A percentile compares a stretch with the other conserved stretches of the same genome.
phyloP scores from a whole-genome alignment of 2,888 invertebrate species.

The Drosophila seclusa region DNA sequence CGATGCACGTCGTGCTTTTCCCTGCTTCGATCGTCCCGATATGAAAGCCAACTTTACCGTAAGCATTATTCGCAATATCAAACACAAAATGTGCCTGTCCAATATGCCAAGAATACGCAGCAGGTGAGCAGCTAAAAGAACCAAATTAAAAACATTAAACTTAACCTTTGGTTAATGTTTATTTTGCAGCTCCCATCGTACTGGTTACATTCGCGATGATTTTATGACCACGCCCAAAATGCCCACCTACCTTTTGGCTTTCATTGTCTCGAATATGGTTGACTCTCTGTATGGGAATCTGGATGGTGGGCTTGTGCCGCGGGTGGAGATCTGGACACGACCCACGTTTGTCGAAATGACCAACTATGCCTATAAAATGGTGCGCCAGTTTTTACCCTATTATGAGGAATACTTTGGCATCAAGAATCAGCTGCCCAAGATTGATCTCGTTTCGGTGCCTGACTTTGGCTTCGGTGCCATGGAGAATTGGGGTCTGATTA shows the following conservation, averaged over 20 bases:
- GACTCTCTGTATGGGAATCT: conserved; percentile 77
- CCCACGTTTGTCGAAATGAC: conserved; percentile 84
- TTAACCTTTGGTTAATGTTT: too few species aligned
- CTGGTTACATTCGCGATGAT: conserved; percentile 88
- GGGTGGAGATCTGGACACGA: conserved; percentile 84
- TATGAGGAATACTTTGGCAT: conserved; percentile 89
- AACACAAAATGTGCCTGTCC: conserved; percentile 86
- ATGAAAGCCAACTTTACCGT: conserved; percentile 92
- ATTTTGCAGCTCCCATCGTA: conserved; percentile 71
- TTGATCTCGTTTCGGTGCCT: conserved; percentile 90
- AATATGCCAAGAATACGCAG: conserved; percentile 87
- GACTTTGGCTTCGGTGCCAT: conserved; percentile 90
- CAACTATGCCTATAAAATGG: conserved; percentile 86
- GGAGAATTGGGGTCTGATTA: conserved; percentile 89
- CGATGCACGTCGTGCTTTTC: conserved; percentile 92
- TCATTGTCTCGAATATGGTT: conserved; percentile 86
- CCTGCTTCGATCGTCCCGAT: conserved; percentile 94
- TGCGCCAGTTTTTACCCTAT: conserved; percentile 87
- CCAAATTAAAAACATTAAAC: neutral
- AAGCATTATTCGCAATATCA: conserved; percentile 87
- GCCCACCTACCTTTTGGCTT: conserved; percentile 91
- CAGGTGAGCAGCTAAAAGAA: conserved; percentile 63
- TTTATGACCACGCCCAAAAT: conserved; percentile 89
- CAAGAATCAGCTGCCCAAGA: conserved; percentile 88
- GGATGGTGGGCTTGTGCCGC: conserved; percentile 76